phyloP scores from a whole-genome alignment of 2,113 vertebrate species.

The Phodopus roborovskii region DNA sequence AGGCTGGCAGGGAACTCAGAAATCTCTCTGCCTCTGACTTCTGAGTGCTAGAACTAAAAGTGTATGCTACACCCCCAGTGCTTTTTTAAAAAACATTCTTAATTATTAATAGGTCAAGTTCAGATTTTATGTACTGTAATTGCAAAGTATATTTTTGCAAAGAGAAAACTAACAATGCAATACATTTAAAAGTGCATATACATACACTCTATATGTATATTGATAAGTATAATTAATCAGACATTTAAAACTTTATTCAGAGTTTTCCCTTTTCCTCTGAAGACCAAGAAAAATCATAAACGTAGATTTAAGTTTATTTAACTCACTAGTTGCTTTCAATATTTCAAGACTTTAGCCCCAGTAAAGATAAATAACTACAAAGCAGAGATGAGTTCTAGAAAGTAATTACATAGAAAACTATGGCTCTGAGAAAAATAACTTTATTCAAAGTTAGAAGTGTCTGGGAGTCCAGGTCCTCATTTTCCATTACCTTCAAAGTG shows the following conservation, averaged over 20 bases:
- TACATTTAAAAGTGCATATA: not conserved
- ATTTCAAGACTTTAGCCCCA: constrained; percentile 1
- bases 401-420: constrained; percentile 1
- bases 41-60: not conserved
- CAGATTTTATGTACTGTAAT: constrained; percentile 29
- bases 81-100: not conserved
- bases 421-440: not conserved
- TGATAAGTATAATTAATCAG: not conserved
- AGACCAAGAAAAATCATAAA: constrained; percentile 36
- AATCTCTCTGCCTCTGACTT: not conserved
- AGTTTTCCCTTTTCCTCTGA: not conserved
- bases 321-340: constrained; percentile 33
- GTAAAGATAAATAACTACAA: constrained; percentile 17
- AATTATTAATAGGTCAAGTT: constrained; percentile 53
- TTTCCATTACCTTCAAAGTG: not conserved
- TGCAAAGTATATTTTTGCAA: not conserved
- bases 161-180: not conserved
- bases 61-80: not conserved
- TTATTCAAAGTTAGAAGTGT: not conserved
- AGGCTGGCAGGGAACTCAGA: not conserved
- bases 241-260: constrained; percentile 20
- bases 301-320: constrained; percentile 45
- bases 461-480: not conserved
- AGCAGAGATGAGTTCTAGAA: not conserved
- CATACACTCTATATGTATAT: not conserved